A percentile compares a stretch with the other conserved stretches of the same genome.
Conservation (phyloP, 2,888 invertebrate species). For the Balanococcus diminutus region DNA sequence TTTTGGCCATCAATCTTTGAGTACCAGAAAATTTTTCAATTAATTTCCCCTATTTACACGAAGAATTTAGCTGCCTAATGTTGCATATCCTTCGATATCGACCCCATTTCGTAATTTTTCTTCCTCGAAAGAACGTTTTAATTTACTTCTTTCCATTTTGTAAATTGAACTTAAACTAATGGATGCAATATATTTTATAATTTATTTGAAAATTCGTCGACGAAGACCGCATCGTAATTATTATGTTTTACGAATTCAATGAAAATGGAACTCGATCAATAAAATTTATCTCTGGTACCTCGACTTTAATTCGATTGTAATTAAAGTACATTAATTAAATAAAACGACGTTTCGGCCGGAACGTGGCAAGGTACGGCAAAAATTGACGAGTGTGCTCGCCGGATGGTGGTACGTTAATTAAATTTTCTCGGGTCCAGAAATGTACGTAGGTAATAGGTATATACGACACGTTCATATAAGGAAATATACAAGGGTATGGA, state of each 20-base stretch:
- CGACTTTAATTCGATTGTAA: conserved; percentile 9
- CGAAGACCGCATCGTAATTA: not conserved
- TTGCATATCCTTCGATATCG: too few relatives aligned
- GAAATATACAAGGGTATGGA: not conserved
- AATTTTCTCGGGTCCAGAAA: not conserved
- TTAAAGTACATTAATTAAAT: conserved; percentile 27
- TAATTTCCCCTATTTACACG: too few relatives aligned
- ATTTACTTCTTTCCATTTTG: not conserved
- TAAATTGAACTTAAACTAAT: not conserved
- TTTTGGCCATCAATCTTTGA: too few relatives aligned
- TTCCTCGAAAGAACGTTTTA: too few relatives aligned
- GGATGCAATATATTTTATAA: not conserved
- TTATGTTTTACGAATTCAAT: not conserved
- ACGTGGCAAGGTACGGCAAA: not conserved
- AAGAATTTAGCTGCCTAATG: too few relatives aligned
- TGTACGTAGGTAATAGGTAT: not conserved
- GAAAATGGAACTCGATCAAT: not conserved
- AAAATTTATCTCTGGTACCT: conserved; percentile 12
- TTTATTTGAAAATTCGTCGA: not conserved
- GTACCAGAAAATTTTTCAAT: too few relatives aligned
- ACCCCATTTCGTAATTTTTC: too few relatives aligned
- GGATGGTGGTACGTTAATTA: not conserved
- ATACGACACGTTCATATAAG: not conserved
- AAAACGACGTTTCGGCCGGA: conserved; percentile 20
- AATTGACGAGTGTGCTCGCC: not conserved